Conservation (phyloP, 2,797 vertebrate genomes). For the Chiloscyllium punctatum region DNA sequence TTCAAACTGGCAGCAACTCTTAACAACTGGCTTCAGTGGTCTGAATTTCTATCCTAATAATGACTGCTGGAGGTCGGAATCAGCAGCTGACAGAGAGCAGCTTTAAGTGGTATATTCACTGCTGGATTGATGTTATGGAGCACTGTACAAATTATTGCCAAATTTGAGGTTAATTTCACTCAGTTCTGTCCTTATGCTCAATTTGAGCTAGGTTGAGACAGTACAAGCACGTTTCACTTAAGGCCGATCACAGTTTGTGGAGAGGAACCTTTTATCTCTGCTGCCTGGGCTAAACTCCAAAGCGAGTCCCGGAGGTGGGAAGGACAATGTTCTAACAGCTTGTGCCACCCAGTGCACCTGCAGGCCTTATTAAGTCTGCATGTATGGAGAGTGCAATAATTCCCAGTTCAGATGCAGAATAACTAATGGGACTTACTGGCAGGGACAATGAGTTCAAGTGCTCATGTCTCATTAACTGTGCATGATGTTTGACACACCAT, state of each 20-base stretch:
- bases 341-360: constrained; percentile 31
- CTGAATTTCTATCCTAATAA: constrained; percentile 19
- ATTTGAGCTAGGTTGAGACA: not conserved
- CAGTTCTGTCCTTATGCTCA: constrained; percentile 13
- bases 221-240: not conserved
- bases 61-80: constrained; percentile 1
- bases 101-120: not conserved
- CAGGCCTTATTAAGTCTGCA: constrained; percentile 2
- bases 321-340: constrained; percentile 34
- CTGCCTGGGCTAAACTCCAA: constrained; percentile 29
- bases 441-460: constrained; percentile 14
- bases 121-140: not conserved
- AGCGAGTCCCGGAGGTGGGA: constrained; percentile 7
- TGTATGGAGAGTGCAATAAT: constrained; percentile 11
- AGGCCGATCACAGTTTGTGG: not conserved
- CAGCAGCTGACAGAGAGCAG: constrained; percentile 5
- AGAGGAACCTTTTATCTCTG: constrained; percentile 29
- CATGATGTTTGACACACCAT: constrained; percentile 4
- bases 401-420: constrained; percentile 22
- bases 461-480: constrained; percentile 28
- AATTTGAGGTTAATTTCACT: constrained; percentile 21
- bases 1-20: not conserved
- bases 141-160: not conserved
- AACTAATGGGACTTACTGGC: constrained; percentile 16
- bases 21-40: not conserved